phyloP scores from a whole-genome alignment of 2,797 vertebrate genomes.

The Hippoglossus hippoglossus region DNA sequence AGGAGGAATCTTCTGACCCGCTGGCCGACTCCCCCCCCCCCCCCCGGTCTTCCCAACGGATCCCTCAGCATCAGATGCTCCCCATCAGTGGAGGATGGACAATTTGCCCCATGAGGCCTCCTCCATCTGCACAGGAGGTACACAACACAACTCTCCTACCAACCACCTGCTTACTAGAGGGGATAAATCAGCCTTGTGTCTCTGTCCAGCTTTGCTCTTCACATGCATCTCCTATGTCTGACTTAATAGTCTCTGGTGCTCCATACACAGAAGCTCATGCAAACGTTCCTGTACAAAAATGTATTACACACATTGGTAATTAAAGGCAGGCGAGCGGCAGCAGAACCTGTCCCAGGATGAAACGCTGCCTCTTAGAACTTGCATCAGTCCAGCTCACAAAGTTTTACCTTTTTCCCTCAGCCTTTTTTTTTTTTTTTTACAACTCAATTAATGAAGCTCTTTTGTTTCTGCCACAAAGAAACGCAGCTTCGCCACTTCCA shows the following conservation, averaged over 20 bases:
- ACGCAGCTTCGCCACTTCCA: not conserved
- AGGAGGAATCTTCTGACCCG: constrained; percentile 52
- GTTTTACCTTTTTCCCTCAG: constrained; percentile 21
- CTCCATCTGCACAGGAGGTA: constrained; percentile 59
- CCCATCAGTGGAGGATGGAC: constrained; percentile 45
- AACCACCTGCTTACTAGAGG: constrained; percentile 43
- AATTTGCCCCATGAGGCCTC: constrained; percentile 43
- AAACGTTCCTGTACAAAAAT: constrained; percentile 38
- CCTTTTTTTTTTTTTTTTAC: not conserved
- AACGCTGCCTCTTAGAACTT: constrained; percentile 13
- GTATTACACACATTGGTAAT: constrained; percentile 69
- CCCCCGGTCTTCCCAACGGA: constrained; percentile 9
- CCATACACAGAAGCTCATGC: constrained; percentile 10
- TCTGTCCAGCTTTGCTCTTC: constrained; percentile 13
- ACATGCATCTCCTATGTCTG: constrained; percentile 1
- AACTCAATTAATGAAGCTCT: not conserved
- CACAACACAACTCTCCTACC: constrained; percentile 23
- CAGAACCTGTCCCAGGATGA: constrained; percentile 56
- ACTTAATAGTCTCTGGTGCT: too few species aligned
- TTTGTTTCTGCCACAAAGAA: constrained; percentile 23
- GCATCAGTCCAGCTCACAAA: not conserved
- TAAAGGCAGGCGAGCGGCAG: constrained; percentile 54
- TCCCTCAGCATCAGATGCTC: not conserved
- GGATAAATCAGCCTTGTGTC: constrained; percentile 52
- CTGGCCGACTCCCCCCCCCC: constrained; percentile 60